Base-by-base conservation (phyloP, 2,113 vertebrate species). In the Cyphomyrus plagiostoma region DNA sequence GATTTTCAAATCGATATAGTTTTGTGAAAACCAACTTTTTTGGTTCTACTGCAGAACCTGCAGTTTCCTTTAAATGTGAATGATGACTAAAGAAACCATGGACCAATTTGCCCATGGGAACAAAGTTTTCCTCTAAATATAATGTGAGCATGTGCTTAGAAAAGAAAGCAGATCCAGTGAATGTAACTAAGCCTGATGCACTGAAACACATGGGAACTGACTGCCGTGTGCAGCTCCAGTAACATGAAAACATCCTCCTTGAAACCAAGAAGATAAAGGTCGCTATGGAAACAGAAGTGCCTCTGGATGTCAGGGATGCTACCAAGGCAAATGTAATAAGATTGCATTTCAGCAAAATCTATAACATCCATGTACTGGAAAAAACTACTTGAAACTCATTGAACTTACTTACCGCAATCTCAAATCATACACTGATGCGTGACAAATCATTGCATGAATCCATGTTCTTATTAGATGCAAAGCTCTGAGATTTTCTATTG, bases 231-330 rank as follows among this genome's bases (percentile, higher is more conserved):
- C 45, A 4, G 0, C 9, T 50, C 3, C 23, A 84, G 84, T 49
- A 52, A 52, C 46, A 87, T 56, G 52, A 89, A 83, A 88, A 49
- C 88, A 90, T 91, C 91, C 89, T 91, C 89, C 45, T 70, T 83
- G 82, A 89, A 46, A 80, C 56, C 77, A 91, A 90, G 84, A 88
- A 89, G 90, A 89, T 89, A 91, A 83, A 17, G 66, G 90, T 92
- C 90, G 90, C 92, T 89, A 92, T 92, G 90, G 92, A 88, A 91
- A 92, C 92, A 82, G 90, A 89, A 91, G 89, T 90, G 89, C 77
- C 46, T 90, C 80, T 91, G 90, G 87, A 90, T 74, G 85, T 48
- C 85, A 66, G 42, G 50, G 88, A 88, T 66, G 42, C 5, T 30
- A 30, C 10, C 26, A 80, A 42, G 74, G 35, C 1, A 80, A 80